Conservation (phyloP, 2,797 vertebrate species). For the Atherinosoma microstoma region DNA sequence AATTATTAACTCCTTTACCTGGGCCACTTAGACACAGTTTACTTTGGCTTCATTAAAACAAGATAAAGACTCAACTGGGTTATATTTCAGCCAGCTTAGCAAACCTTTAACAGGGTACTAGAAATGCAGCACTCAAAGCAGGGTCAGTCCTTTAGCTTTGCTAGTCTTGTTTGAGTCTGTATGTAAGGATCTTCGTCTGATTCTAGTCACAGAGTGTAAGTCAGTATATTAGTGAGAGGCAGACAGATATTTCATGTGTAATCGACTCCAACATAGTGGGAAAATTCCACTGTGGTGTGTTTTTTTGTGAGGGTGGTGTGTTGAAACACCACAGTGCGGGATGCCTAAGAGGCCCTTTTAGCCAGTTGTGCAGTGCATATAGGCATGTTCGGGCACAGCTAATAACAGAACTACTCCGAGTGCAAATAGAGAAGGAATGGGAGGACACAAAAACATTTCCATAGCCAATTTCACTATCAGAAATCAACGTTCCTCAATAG, state of each 20-base stretch:
- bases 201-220: slow-evolving; percentile 36
- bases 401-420: slow-evolving; percentile 54
- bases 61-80: slow-evolving; percentile 38
- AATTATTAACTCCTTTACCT: slow-evolving; percentile 55
- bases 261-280: slow-evolving; percentile 55
- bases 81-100: slow-evolving; percentile 65
- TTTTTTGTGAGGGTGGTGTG: slow-evolving; percentile 32
- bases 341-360: slow-evolving; percentile 33
- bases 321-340: slow-evolving; percentile 41
- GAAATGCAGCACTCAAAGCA: slow-evolving; percentile 53
- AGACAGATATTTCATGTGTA: slow-evolving; percentile 54
- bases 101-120: slow-evolving; percentile 45
- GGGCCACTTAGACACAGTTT: slow-evolving; percentile 51
- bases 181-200: slow-evolving; percentile 17
- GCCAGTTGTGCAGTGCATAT: slow-evolving; percentile 40
- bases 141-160: slow-evolving; percentile 55
- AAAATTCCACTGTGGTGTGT: slow-evolving; percentile 66
- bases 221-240: slow-evolving; percentile 38
- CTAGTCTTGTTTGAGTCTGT: slow-evolving; percentile 14
- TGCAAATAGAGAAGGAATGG: slow-evolving; percentile 28
- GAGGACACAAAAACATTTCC: slow-evolving; percentile 30
- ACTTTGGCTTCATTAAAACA: slow-evolving; percentile 58
- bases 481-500: no score
- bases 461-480: not conserved
- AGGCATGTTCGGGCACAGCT: slow-evolving; percentile 63